Conservation (phyloP, 2,797 vertebrate species). For the Hippopotamyrus pictus region DNA sequence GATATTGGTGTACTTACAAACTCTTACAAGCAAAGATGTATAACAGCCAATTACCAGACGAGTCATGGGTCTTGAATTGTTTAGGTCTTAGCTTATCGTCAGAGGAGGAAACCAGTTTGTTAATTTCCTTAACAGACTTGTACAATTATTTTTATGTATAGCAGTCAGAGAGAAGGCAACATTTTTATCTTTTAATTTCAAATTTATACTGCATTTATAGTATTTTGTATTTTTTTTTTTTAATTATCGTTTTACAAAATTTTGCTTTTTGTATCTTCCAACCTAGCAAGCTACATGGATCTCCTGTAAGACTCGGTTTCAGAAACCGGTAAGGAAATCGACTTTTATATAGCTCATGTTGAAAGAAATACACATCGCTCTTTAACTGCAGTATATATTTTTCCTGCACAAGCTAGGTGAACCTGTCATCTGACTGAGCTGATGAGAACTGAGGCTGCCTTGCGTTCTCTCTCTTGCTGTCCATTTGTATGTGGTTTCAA, state of each 20-base stretch:
- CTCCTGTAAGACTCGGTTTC: constrained; percentile 1
- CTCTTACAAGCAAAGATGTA: background rate
- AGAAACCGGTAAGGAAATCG: constrained; percentile 6
- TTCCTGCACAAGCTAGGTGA: background rate
- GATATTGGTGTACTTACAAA: background rate
- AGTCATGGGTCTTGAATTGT: background rate
- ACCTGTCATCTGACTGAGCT: background rate
- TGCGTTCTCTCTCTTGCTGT: background rate
- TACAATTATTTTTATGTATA: background rate
- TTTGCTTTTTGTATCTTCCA: background rate
- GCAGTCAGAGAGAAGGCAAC: background rate
- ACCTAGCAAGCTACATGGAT: background rate
- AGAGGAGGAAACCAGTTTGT: constrained; percentile 2
- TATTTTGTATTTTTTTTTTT: background rate
- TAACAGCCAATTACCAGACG: background rate
- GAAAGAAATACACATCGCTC: background rate
- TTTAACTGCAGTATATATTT: background rate
- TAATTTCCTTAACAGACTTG: constrained; percentile 2
- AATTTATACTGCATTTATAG: background rate
- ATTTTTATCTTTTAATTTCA: background rate
- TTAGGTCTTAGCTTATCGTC: background rate
- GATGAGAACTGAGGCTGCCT: background rate
- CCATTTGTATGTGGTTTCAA: background rate
- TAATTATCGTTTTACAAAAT: background rate
- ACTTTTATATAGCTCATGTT: background rate